phyloP scores from a whole-genome alignment of 1,140 invertebrate genomes.

The Streblospio benedicti region DNA sequence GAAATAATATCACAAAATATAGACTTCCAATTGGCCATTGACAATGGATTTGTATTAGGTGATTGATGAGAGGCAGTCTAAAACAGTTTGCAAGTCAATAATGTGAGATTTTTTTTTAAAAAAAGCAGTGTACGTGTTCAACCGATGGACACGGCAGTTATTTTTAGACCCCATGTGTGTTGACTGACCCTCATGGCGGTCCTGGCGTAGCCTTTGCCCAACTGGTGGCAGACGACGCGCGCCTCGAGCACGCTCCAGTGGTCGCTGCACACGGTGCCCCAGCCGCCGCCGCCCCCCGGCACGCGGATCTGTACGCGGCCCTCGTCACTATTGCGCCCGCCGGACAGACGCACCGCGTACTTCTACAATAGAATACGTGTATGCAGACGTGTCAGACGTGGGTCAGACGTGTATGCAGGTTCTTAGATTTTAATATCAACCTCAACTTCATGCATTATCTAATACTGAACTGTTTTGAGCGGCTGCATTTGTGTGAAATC shows the following conservation, averaged over 20 bases:
- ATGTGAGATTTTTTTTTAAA: too few relatives aligned
- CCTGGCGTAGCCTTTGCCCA: conserved; percentile 27
- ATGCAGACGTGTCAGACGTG: neutral
- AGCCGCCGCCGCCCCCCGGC: conserved; percentile 21
- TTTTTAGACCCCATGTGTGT: too few relatives aligned
- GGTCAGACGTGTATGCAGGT: neutral
- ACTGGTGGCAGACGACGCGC: conserved; percentile 32
- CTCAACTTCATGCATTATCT: neutral
- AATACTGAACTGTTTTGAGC: neutral
- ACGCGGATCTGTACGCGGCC: conserved; percentile 31
- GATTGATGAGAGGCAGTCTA: too few relatives aligned
- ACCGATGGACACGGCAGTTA: too few relatives aligned
- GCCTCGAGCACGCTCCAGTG: conserved; percentile 33
- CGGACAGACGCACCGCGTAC: conserved; percentile 22
- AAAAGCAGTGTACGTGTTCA: too few relatives aligned
- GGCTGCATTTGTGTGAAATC: neutral
- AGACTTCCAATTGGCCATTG: too few relatives aligned
- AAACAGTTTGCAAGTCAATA: too few relatives aligned
- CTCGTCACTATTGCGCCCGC: conserved; percentile 24
- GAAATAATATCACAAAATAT: too few relatives aligned
- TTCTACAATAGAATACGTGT: conserved; percentile 3
- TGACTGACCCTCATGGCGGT: conserved; percentile 25
- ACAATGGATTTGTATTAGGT: too few relatives aligned
- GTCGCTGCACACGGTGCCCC: conserved; percentile 34
- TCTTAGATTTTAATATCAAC: neutral